phyloP scores from a whole-genome alignment of 2,888 invertebrate genomes.

The Drosophila nr. fundita region DNA sequence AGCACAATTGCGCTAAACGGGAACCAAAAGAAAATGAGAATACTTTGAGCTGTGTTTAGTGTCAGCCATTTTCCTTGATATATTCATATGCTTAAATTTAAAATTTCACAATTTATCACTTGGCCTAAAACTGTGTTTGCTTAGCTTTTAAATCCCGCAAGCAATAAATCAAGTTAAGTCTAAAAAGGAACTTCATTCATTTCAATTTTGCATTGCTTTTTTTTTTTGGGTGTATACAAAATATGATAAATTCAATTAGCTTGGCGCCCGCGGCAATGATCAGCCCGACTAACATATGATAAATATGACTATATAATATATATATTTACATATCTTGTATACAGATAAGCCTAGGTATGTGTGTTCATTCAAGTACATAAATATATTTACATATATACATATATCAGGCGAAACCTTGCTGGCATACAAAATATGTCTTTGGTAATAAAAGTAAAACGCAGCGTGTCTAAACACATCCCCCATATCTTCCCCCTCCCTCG shows the following conservation, averaged over 20 bases:
- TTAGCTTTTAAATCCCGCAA: neutral
- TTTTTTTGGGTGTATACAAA: slow-evolving; percentile 11
- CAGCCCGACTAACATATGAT: slow-evolving; percentile 51
- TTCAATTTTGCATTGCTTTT: slow-evolving; percentile 13
- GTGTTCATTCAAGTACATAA: neutral
- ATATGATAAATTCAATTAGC: slow-evolving; percentile 52
- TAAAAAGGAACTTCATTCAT: neutral
- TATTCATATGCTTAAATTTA: neutral
- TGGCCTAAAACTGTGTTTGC: neutral
- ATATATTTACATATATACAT: slow-evolving; percentile 11
- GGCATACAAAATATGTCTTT: slow-evolving; percentile 60
- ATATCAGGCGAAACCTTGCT: slow-evolving; percentile 23
- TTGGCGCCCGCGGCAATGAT: slow-evolving; percentile 47
- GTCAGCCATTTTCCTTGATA: neutral
- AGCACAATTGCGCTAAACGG: slow-evolving; percentile 1
- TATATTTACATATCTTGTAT: slow-evolving; percentile 24
- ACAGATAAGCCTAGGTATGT: slow-evolving; percentile 32
- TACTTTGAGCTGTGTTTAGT: neutral
- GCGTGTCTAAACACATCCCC: slow-evolving; percentile 24
- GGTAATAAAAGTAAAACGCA: slow-evolving; percentile 58
- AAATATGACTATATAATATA: slow-evolving; percentile 26
- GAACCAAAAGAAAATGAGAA: neutral
- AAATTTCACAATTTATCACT: neutral
- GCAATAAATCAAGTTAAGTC: slow-evolving; percentile 18
- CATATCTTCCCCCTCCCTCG: neutral